These are phyloP conservation scores for Drosophila eugracilis DNA, from an alignment of 1,140 invertebrate species.

Conservation along the genomic window DNA sequence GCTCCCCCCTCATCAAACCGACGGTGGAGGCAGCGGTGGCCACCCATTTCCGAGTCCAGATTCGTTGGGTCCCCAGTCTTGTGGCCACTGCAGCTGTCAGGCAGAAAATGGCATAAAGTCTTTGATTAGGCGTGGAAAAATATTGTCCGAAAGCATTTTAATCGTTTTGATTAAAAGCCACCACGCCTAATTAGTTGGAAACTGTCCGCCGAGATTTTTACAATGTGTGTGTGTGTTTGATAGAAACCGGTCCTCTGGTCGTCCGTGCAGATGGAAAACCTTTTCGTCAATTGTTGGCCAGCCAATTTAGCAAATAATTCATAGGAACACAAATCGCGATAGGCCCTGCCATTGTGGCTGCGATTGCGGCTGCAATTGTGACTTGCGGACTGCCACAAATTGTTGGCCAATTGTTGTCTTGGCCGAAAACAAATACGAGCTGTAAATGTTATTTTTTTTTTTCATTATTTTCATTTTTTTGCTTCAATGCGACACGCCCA, in stretches of 20 bases:
- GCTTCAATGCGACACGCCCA: conserved; percentile 62
- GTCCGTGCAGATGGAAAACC: conserved; percentile 50
- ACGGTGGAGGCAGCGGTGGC: too few relatives aligned
- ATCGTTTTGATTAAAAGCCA: conserved; percentile 83
- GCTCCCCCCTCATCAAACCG: too few relatives aligned
- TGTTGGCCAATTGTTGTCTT: conserved; percentile 76
- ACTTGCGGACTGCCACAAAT: conserved; percentile 68
- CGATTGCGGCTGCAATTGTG: conserved; percentile 53
- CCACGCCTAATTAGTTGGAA: conserved; percentile 81
- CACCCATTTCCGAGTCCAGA: conserved; percentile 32
- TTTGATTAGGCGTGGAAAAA: conserved; percentile 83
- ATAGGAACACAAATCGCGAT: conserved; percentile 80
- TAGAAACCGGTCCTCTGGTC: conserved; percentile 62
- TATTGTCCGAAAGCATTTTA: conserved; percentile 83
- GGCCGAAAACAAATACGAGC: conserved; percentile 67
- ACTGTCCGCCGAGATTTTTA: conserved; percentile 30
- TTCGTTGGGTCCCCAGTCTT: conserved; percentile 28
- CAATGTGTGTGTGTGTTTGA: not conserved
- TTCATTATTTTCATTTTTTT: conserved; percentile 9
- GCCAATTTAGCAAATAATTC: conserved; percentile 80
- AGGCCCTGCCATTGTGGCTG: conserved; percentile 71
- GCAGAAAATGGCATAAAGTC: conserved; percentile 76
- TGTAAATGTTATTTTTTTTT: conserved; percentile 44
- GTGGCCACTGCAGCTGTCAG: conserved; percentile 72
- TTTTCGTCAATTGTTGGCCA: conserved; percentile 73